A percentile compares a stretch with the other conserved stretches of the same genome.
Conservation (phyloP, 2,888 invertebrate genomes). For the Polylopha cassiicola region DNA sequence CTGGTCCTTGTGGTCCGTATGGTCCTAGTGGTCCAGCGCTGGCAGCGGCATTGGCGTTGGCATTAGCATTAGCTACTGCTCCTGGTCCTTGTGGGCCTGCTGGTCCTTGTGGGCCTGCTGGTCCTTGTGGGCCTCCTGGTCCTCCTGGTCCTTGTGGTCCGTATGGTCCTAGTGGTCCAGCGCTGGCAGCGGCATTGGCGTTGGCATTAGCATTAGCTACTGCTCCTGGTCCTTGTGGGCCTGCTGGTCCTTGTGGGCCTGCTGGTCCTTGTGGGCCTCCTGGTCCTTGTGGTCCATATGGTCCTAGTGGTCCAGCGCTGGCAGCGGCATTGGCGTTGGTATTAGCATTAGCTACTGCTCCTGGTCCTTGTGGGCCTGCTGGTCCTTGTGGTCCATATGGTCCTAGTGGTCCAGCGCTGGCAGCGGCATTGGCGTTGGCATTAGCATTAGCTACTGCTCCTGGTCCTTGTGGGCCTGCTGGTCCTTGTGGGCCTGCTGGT, state of each 20-base stretch:
- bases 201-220: neutral
- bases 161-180: constrained; percentile 1
- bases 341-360: constrained; percentile 9
- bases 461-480: no score
- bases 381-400: constrained; percentile 3
- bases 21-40: constrained; percentile 6
- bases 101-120: constrained; percentile 3
- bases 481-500: no score
- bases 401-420: constrained; percentile 4
- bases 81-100: constrained; percentile 2
- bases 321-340: no score
- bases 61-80: constrained; percentile 10
- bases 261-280: neutral
- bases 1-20: no score
- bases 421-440: no score
- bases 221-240: constrained; percentile 2
- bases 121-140: constrained; percentile 5
- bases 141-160: neutral
- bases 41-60: no score
- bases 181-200: neutral
- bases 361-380: constrained; percentile 3
- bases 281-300: constrained; percentile 4
- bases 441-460: no score
- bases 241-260: constrained; percentile 2
- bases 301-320: no score